Percentiles rank a stretch among this genome's conserved stretches.
Conservation (phyloP, 2,888 invertebrate genomes). For the Mythimna impura region DNA sequence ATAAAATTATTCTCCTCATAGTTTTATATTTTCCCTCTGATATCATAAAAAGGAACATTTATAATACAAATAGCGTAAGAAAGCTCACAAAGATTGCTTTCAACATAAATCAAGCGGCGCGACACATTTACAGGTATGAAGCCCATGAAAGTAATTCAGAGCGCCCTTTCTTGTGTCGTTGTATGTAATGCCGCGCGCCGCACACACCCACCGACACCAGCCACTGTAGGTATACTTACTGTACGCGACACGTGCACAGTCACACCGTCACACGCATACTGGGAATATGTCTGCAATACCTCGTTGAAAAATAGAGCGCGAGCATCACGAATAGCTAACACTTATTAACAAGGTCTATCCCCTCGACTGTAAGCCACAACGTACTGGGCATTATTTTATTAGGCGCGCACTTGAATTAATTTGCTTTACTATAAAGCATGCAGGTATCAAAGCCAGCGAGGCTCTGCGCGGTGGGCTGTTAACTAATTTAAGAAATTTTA, state of each 20-base stretch:
- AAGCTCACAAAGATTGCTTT: conserved; percentile 37
- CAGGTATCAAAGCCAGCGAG: too few species aligned
- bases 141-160: conserved; percentile 33
- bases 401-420: not conserved
- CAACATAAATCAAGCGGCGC: conserved; percentile 40
- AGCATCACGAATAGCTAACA: not conserved
- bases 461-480: too few species aligned
- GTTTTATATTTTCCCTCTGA: conserved; percentile 5
- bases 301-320: too few species aligned
- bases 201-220: too few species aligned
- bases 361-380: not conserved
- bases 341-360: conserved; percentile 1
- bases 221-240: too few species aligned
- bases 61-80: conserved; percentile 24
- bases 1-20: conserved; percentile 1
- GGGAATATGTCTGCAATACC: too few species aligned
- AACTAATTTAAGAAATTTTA: too few species aligned
- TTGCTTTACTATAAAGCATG: not conserved
- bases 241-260: too few species aligned
- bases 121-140: conserved; percentile 49
- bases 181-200: not conserved
- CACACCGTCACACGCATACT: too few species aligned
- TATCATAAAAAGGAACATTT: conserved; percentile 26
- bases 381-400: not conserved
- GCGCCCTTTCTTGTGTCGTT: not conserved